A percentile compares a stretch with the other conserved stretches of the same genome.
Conservation (phyloP, 2,797 vertebrate species). For the Gymnodraco acuticeps region DNA sequence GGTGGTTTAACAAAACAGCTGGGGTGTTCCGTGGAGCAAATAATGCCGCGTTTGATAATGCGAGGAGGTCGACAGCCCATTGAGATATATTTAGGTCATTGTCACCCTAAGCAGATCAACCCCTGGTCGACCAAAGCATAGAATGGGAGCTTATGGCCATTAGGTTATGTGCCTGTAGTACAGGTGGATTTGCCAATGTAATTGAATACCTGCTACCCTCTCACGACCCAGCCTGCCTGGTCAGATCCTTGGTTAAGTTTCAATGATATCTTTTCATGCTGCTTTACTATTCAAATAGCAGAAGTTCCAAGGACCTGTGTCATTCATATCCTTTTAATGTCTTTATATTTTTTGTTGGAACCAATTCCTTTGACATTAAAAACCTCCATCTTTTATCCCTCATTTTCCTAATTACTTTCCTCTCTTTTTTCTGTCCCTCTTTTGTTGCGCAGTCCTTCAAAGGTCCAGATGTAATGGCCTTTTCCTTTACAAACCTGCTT, state of each 20-base stretch:
- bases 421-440: conserved; percentile 33
- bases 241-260: conserved; percentile 10
- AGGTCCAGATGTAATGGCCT: conserved; percentile 50
- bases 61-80: conserved; percentile 53
- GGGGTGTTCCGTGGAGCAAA: conserved; percentile 56
- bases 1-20: conserved; percentile 71
- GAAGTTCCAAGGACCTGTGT: conserved; percentile 7
- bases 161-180: conserved; percentile 48
- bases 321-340: conserved; percentile 3
- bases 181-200: conserved; percentile 73
- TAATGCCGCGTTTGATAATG: conserved; percentile 65
- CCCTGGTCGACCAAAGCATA: conserved; percentile 65
- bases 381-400: conserved; percentile 3
- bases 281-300: conserved; percentile 26
- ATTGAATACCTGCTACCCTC: conserved; percentile 47
- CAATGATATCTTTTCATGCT: conserved; percentile 24
- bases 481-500: conserved; percentile 84
- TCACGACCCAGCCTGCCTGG: neutral
- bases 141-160: conserved; percentile 67
- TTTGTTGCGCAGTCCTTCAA: conserved; percentile 31
- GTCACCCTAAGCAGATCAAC: conserved; percentile 75
- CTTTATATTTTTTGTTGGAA: conserved; percentile 12
- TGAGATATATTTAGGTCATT: conserved; percentile 77
- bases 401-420: neutral
- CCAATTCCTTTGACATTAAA: conserved; percentile 30